A percentile compares a stretch with the other conserved stretches of the same genome.
Evolutionary conservation across 2,888 invertebrate species (phyloP).

Genomic region (Dynastes tityus): DNA sequence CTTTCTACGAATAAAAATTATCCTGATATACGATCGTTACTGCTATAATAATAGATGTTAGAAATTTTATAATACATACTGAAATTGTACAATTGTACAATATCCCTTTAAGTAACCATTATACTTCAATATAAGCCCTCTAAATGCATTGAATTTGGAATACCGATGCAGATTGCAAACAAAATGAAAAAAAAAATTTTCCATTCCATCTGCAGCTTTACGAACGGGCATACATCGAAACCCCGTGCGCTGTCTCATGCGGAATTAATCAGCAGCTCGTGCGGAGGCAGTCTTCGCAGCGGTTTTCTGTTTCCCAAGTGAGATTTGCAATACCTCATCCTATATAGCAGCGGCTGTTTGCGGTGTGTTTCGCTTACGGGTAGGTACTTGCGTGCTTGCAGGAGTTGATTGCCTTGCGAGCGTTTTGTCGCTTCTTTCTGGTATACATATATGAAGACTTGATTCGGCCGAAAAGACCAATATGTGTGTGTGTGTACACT

Average conservation of each 20-base stretch:
- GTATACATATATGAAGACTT: neutral
- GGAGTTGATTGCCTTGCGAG: constrained; percentile 37
- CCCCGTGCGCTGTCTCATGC: constrained; percentile 34
- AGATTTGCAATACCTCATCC: constrained; percentile 15
- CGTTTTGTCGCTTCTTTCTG: constrained; percentile 6
- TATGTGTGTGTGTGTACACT: neutral
- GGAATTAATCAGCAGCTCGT: constrained; percentile 42
- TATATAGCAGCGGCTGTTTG: constrained; percentile 32
- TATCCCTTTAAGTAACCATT: too few species aligned
- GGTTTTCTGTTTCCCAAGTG: constrained; percentile 9
- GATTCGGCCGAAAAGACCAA: constrained; percentile 11
- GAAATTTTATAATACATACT: too few species aligned
- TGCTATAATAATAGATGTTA: too few species aligned
- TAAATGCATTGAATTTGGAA: too few species aligned
- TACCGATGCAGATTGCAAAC: neutral
- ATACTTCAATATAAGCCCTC: too few species aligned
- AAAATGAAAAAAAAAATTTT: neutral
- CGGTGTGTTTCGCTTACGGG: constrained; percentile 38
- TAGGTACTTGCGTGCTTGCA: constrained; percentile 42
- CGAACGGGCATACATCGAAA: constrained; percentile 9
- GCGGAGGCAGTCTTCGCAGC: constrained; percentile 35
- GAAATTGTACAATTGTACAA: too few species aligned
- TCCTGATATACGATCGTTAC: too few species aligned
- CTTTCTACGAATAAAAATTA: too few species aligned
- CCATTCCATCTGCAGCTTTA: constrained; percentile 28